Evolutionary conservation across 2,888 invertebrate genomes (phyloP), one percentile per base, ranked within the genome.

Genomic region (Torymus auratus): DNA sequence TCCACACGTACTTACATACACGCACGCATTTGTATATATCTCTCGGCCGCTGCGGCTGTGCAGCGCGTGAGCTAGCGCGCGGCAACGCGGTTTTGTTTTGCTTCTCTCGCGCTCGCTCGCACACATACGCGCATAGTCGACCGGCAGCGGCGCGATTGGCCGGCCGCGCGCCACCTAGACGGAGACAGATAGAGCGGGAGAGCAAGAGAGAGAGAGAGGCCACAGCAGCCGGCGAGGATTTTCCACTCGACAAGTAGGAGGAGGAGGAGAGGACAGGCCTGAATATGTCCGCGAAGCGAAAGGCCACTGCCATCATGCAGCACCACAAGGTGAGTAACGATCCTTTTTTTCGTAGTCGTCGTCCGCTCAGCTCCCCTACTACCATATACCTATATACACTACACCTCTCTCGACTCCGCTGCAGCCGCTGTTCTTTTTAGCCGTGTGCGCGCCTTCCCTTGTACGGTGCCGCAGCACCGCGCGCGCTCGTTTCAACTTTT

Each of bases 231-330:
- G 78, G 75, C 83, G 83, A 84, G 85, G 85, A 84, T 84, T 85
- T 85, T 85, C 84, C 85, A 84, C 82, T 82, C 81, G 83, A 81
- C 84, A 28, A 53, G 74, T 7, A n/a, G 28, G 41, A 69, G 62
- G 5, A 55, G 15, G 58, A 53, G 52, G 82, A 83, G 87, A 89
- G 89, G 86, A 84, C 81, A 80, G 82, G 85, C 86, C 85, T 85
- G 87, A 91, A 88, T 86, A 94, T 95, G 95, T 94, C 95, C 85
- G 95, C 95, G 86, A 95, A 95, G 92, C 93, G 94, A 91, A 95
- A 95, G 93, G 94, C 94, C 89, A 94, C 94, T 87, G 94, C 94
- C 87, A 93, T 95, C 88, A 94, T 95, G 87, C 95, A 95, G 92
- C 95, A 95, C 91, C 91, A 90, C 88, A 91, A 91, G 91, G 91